Conservation (phyloP, 2,113 vertebrate species). For the Mirounga angustirostris region DNA sequence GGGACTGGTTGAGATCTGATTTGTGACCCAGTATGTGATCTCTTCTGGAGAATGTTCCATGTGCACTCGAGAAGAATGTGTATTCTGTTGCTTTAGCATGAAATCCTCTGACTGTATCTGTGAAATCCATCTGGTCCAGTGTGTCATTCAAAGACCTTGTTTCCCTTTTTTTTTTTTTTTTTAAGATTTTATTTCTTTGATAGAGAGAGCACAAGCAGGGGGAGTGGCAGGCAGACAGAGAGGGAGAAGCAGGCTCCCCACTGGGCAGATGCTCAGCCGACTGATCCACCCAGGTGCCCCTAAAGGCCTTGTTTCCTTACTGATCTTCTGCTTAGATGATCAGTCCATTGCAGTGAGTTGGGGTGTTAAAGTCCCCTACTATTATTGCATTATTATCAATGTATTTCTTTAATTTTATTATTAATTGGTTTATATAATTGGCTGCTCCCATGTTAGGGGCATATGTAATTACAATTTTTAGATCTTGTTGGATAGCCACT, state of each 20-base stretch:
- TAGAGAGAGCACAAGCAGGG: too few relatives aligned
- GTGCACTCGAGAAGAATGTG: not conserved
- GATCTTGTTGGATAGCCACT: not conserved
- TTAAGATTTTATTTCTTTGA: too few relatives aligned
- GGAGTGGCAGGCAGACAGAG: too few relatives aligned
- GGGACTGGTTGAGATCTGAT: too few relatives aligned
- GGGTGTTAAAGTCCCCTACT: not conserved
- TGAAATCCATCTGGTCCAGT: not conserved
- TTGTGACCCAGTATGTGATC: not conserved
- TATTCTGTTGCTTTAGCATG: not conserved
- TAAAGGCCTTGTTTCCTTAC: not conserved
- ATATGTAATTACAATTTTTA: not conserved
- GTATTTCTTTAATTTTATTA: not conserved
- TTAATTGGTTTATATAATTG: not conserved
- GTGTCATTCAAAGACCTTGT: not conserved
- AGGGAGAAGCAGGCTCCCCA: too few relatives aligned
- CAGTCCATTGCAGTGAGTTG: not conserved
- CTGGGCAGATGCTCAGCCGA: too few relatives aligned
- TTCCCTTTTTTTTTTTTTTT: not conserved
- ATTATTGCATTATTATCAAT: not conserved
- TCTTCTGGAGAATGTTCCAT: not conserved
- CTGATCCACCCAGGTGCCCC: too few relatives aligned
- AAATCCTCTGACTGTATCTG: not conserved
- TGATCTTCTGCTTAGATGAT: not conserved
- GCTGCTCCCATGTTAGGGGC: not conserved